A percentile compares a stretch with the other conserved stretches of the same genome.
Evolutionary conservation across 2,113 vertebrate genomes (phyloP).

Genomic region (Bos indicus): DNA sequence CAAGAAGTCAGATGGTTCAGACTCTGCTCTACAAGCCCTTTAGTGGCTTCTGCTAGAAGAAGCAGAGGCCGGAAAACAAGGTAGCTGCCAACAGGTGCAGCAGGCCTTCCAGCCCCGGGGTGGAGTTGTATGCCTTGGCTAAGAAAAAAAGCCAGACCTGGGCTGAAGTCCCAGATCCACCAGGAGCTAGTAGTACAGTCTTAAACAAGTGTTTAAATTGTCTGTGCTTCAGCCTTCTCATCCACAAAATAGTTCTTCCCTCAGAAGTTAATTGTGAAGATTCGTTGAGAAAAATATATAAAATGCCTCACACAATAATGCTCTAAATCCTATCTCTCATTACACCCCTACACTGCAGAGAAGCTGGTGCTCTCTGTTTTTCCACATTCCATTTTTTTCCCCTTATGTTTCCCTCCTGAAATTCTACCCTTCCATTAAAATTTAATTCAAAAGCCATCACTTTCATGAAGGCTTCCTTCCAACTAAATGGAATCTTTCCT

Average conservation of each 20-base stretch:
- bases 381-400: background rate
- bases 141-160: background rate
- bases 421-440: conserved; percentile 3
- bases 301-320: background rate
- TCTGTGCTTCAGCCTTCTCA: background rate
- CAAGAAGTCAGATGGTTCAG: background rate
- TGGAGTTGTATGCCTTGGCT: background rate
- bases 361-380: background rate
- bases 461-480: background rate
- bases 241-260: background rate
- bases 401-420: background rate
- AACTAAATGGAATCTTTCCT: conserved; percentile 29
- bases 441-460: conserved; percentile 30
- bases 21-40: background rate
- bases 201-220: background rate
- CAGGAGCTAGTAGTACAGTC: background rate
- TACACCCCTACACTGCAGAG: background rate
- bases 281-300: background rate
- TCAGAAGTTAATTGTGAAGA: background rate
- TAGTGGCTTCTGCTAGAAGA: background rate
- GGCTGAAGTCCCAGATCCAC: background rate
- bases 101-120: background rate
- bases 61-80: background rate
- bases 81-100: background rate
- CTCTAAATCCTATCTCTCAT: background rate